phyloP scores from a whole-genome alignment of 2,113 vertebrate species.

The Trogon melanurus region DNA sequence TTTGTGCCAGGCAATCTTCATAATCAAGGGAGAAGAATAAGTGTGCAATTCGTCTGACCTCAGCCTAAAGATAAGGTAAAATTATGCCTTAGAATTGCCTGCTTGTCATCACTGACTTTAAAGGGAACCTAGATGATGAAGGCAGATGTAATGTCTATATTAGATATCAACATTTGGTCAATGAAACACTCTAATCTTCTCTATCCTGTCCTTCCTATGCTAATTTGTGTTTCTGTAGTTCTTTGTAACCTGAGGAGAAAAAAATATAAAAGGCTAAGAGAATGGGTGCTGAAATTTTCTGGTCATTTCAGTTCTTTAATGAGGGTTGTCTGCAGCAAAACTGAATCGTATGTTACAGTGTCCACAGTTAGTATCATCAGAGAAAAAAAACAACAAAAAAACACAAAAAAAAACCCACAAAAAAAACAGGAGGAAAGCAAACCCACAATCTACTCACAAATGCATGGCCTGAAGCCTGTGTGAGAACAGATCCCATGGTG shows the following conservation, averaged over 20 bases:
- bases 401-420: no score
- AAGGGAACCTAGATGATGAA: neutral
- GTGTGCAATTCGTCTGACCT: neutral
- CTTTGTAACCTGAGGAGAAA: neutral
- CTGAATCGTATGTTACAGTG: neutral
- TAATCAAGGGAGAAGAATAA: neutral
- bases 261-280: neutral
- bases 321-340: neutral
- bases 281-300: neutral
- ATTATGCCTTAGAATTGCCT: neutral
- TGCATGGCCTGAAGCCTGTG: accelerated
- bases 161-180: neutral
- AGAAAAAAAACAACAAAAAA: neutral
- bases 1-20: neutral
- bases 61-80: neutral
- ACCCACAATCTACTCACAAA: neutral
- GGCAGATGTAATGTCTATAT: neutral
- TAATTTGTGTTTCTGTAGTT: neutral
- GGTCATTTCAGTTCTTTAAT: neutral
- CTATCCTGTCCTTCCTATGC: neutral
- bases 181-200: neutral
- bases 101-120: neutral
- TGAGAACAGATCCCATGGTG: neutral
- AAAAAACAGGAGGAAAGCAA: neutral
- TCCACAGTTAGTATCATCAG: neutral